Evolutionary conservation across 2,888 invertebrate genomes (phyloP).

Genomic region (Girardia tigrina): DNA sequence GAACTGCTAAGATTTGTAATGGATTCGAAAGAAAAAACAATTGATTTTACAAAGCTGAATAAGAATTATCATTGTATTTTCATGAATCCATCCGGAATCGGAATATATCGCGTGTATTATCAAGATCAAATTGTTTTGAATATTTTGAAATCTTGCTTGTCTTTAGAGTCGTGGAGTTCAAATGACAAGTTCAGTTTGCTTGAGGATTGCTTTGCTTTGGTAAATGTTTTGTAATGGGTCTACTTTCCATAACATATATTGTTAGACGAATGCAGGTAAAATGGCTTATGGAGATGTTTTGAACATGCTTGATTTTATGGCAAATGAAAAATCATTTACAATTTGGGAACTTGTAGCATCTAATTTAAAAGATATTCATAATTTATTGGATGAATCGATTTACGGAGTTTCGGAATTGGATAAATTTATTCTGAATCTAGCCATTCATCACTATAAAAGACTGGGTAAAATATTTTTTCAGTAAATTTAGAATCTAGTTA

Average conservation of each 20-base stretch:
- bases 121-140: background rate
- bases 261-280: background rate
- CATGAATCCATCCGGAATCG: background rate
- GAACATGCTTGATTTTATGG: background rate
- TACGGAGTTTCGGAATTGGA: background rate
- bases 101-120: background rate
- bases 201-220: slow-evolving; percentile 3
- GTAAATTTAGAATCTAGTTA: too few species aligned
- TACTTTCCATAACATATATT: background rate
- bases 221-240: background rate
- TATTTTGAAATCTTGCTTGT: background rate
- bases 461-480: too few species aligned
- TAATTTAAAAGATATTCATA: background rate
- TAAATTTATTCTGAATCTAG: background rate
- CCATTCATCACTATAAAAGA: background rate
- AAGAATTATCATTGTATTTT: background rate
- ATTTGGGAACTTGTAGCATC: background rate
- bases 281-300: background rate
- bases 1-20: slow-evolving; percentile 3
- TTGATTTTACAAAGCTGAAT: background rate
- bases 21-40: background rate
- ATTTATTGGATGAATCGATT: background rate
- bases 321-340: background rate
- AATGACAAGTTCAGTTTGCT: background rate
- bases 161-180: background rate